phyloP scores from a whole-genome alignment of 1,140 invertebrate genomes.

The Brachionus rotundiformis region DNA sequence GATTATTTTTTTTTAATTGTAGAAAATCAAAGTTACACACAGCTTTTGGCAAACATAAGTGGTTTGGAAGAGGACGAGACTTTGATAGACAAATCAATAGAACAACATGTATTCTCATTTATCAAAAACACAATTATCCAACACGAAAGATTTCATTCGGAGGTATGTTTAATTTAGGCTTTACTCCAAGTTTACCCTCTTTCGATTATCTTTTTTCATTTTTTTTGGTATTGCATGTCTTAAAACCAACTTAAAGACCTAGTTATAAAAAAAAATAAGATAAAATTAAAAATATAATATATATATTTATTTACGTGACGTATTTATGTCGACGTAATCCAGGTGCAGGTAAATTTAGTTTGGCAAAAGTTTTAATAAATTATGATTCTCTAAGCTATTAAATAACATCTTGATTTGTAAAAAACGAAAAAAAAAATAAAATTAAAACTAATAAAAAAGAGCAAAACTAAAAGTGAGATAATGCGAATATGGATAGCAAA shows the following conservation, averaged over 20 bases:
- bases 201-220: slow-evolving; percentile 20
- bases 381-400: slow-evolving; percentile 1
- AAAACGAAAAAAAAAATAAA: neutral
- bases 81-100: slow-evolving; percentile 74
- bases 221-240: neutral
- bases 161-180: slow-evolving; percentile 66
- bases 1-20: neutral
- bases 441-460: neutral
- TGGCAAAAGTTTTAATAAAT: slow-evolving; percentile 18
- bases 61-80: slow-evolving; percentile 74
- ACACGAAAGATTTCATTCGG: slow-evolving; percentile 72
- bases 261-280: no score
- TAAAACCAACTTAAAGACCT: neutral
- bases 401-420: neutral
- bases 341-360: slow-evolving; percentile 11
- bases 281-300: neutral
- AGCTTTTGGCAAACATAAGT: neutral
- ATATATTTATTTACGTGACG: neutral
- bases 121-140: slow-evolving; percentile 73
- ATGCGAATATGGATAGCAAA: neutral
- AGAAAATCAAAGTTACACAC: slow-evolving; percentile 19
- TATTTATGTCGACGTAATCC: slow-evolving; percentile 2
- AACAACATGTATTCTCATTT: slow-evolving; percentile 79
- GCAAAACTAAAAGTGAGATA: neutral
- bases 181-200: neutral